phyloP scores from a whole-genome alignment of 1,140 invertebrate genomes.

The Polypedilum pembai region DNA sequence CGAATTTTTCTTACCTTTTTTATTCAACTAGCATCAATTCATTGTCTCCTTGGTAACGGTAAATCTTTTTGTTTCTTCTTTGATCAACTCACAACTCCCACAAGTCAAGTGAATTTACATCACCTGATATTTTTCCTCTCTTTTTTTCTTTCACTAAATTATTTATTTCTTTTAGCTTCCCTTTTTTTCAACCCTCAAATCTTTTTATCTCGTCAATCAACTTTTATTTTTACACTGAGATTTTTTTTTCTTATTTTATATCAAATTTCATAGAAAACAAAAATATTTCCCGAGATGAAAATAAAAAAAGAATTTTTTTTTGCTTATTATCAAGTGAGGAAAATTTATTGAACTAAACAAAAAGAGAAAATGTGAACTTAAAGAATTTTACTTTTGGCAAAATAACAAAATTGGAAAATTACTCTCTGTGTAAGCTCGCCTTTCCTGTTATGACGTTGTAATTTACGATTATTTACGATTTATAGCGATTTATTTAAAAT shows the following conservation, averaged over 20 bases:
- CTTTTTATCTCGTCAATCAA: not conserved
- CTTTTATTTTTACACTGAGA: not conserved
- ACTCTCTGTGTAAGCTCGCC: too few species aligned
- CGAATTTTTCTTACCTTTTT: conserved; percentile 12
- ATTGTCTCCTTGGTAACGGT: not conserved
- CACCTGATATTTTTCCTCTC: not conserved
- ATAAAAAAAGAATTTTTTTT: too few species aligned
- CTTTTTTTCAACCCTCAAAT: not conserved
- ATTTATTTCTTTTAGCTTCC: not conserved
- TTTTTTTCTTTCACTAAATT: not conserved
- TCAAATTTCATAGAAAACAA: too few species aligned
- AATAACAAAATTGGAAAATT: too few species aligned
- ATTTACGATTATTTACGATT: too few species aligned
- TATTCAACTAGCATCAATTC: not conserved
- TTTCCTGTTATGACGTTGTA: too few species aligned
- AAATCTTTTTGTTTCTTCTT: not conserved
- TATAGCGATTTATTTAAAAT: too few species aligned
- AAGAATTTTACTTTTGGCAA: too few species aligned
- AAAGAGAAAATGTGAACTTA: too few species aligned
- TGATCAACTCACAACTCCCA: not conserved
- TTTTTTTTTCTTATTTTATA: not conserved
- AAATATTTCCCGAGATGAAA: too few species aligned
- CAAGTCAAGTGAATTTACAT: not conserved
- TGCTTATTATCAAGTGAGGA: too few species aligned
- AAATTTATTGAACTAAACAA: too few species aligned